Base-by-base conservation (phyloP, 2,888 invertebrate genomes). In the Mesoligia furuncula region DNA sequence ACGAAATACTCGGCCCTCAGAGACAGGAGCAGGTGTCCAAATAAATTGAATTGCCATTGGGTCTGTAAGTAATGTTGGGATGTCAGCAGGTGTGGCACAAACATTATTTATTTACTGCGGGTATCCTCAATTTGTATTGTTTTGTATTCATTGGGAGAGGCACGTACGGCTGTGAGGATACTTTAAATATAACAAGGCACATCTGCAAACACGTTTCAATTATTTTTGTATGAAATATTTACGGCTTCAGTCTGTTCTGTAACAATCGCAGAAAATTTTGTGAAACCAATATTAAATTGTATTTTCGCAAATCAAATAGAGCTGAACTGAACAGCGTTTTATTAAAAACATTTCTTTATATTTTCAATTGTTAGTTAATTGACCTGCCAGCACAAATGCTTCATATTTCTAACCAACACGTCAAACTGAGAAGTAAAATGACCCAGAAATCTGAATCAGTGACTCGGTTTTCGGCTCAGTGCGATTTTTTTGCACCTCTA, bases 1-100 rank as follows among this genome's bases (percentile, higher is more conserved):
- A 73, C 80, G 65, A 72, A 85, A 84, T 74, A 74, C 75, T 80
- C 51, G 24, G 31, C 67, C 73, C 75, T 76, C 82, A 59, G 70
- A 65, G 72, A 73, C 59, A 65, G 81, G 73, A 80, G 81, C 92
- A 92, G 92, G 89, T 92, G 90, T 81, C 76, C 83, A 84, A 87
- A 85, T 85, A 90, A 91, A 92, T 90, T 90, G 88, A 89, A 90
- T 89, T 88, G 83, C 84, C 89, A 88, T 90, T 88, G 83, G 77
- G 78, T 73, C 72, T 81, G 81, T 83, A 84, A 66, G 80, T 73
- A 80, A 75, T 66, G 73, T 84, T 62, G 69, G 73, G 67, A 74
- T 74, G 83, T 73, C 75, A 71, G 77, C 90, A 89, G 91, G 89
- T 90, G 90, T 73, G 76, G 76, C 69, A 48, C 73, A 31, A 64